Evolutionary conservation across 92 coral and sea anemone genomes (phyloP).

Genomic region (Palythoa grandiflora): DNA sequence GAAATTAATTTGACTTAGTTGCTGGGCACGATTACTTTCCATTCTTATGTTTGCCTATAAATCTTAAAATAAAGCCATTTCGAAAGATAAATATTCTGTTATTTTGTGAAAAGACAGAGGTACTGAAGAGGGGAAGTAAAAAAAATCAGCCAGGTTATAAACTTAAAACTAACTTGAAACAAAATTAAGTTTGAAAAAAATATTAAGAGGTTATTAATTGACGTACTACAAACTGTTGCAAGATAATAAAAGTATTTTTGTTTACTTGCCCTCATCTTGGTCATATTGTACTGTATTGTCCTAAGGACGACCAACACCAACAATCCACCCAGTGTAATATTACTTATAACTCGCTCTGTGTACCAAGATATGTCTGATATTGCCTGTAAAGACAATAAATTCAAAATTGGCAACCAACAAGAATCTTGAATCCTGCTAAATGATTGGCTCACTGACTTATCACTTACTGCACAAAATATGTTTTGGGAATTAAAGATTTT

Average conservation of each 20-base stretch:
- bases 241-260: neutral
- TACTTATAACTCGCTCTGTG: constrained; percentile 93
- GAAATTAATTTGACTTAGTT: too few relatives aligned
- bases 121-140: too few relatives aligned
- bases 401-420: neutral
- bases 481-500: neutral
- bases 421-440: neutral
- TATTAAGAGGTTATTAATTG: neutral
- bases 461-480: too few relatives aligned
- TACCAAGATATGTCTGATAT: constrained; percentile 89
- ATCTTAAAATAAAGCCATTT: too few relatives aligned
- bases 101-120: too few relatives aligned
- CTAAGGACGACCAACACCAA: constrained; percentile 95
- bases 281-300: constrained; percentile 99
- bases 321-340: constrained; percentile 96
- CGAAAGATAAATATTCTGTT: too few relatives aligned
- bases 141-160: too few relatives aligned
- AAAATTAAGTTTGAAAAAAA: too few relatives aligned
- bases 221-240: neutral
- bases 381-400: constrained; percentile 49
- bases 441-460: neutral
- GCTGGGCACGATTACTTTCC: too few relatives aligned
- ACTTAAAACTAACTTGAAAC: too few relatives aligned
- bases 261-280: constrained; percentile 96
- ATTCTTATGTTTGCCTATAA: too few relatives aligned